Base-by-base conservation (phyloP, 2,797 vertebrate species). In the Acanthiza pusilla region DNA sequence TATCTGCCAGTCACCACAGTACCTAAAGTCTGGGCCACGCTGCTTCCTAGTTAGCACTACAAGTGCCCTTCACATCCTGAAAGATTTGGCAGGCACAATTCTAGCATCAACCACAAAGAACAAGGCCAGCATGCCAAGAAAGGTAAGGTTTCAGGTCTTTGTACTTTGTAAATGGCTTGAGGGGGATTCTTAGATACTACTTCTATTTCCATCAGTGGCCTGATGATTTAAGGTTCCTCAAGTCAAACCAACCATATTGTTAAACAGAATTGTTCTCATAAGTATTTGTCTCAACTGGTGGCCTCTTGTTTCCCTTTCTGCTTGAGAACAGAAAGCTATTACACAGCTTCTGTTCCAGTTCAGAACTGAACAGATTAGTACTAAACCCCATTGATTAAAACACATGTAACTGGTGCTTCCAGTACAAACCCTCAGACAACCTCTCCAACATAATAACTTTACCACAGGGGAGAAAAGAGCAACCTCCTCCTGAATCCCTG, bases 1-100 rank as follows among this genome's bases (percentile, higher is more conserved):
- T 30, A 50, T 54, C 58, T 66, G 36, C 27, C 48, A n/a, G 40
- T 53, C 63, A 55, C 42, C 29, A 51, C 48, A 53, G 26, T 4
- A 74, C 11, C 58, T 40, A 18, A 40, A 5, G 30, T 29, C 36
- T 51, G 40, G 25, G 48, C 18, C 43, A 32, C 0, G 0, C 5
- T 4, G 2, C 57, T 63, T 77, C 68, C 82, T 32, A 48, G 20
- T 16, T 34, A 91, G 60, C 14, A 5, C 15, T 80, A 4, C 8
- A 63, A 73, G 29, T 30, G 13, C 20, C 13, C 34, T 63, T 42
- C 48, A 40, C 13, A 38, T 12, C 25, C 43, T 66, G 36, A 63
- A 47, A 85, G 62, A 58, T 57, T 54, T 61, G 53, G 29, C 62
- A 90, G 47, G 26, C 34, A 54, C 40, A 47, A 9, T 47, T 74